Percentiles rank a stretch among this genome's conserved stretches.
These are phyloP conservation scores for Mamestra brassicae DNA, from an alignment of 2,888 invertebrate genomes.

Conservation along the genomic window DNA sequence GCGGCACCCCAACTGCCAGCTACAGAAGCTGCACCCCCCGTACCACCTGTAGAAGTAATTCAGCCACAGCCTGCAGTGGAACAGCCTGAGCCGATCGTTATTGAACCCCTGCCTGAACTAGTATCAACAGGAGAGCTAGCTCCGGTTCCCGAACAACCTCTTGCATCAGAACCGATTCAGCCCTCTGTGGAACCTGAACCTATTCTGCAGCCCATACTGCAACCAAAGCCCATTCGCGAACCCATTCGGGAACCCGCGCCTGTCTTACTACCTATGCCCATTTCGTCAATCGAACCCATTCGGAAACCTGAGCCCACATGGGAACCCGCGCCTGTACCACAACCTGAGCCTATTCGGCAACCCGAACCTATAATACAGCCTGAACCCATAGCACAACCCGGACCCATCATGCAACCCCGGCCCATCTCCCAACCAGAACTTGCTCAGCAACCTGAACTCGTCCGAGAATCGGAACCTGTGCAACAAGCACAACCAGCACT, in stretches of 20 bases:
- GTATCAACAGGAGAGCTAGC: background rate
- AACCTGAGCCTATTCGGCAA: background rate
- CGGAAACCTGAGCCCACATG: background rate
- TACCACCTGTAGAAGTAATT: background rate
- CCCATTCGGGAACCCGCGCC: background rate
- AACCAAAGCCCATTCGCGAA: background rate
- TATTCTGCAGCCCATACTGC: background rate
- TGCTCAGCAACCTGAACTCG: background rate
- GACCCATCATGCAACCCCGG: too few relatives aligned
- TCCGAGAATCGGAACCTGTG: background rate
- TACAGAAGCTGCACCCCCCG: background rate
- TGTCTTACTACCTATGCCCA: background rate
- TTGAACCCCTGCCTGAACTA: background rate
- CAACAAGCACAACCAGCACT: background rate
- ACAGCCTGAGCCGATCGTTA: background rate
- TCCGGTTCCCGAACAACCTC: background rate
- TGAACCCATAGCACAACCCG: background rate
- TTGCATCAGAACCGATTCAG: constrained; percentile 1
- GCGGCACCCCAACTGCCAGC: background rate
- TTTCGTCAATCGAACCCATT: background rate
- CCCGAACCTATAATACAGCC: background rate
- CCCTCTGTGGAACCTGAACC: background rate
- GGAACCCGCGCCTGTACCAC: background rate
- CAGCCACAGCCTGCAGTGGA: background rate
- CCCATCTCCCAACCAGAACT: background rate